Evolutionary conservation across 2,113 vertebrate genomes (phyloP).

Genomic region (Lampris incognitus): DNA sequence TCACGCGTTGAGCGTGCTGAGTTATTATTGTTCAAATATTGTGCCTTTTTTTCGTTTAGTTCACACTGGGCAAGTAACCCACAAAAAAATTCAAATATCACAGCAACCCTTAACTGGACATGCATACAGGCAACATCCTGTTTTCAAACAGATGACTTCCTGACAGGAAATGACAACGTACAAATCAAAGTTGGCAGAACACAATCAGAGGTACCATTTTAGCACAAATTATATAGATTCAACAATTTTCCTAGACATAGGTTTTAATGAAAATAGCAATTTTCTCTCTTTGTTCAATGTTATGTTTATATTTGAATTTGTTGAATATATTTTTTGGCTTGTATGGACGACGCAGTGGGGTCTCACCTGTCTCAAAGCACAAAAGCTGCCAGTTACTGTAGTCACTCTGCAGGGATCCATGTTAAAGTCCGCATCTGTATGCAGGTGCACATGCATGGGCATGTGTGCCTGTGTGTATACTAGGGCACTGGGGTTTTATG

Average conservation of each 20-base stretch:
- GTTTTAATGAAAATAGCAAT: constrained; percentile 21
- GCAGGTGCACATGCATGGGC: not conserved
- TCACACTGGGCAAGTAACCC: no score
- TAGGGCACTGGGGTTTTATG: constrained; percentile 13
- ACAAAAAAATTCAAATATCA: no score
- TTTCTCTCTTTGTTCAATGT: constrained; percentile 14
- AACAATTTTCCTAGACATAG: not conserved
- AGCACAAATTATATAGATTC: constrained; percentile 13
- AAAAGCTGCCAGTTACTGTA: constrained; percentile 41
- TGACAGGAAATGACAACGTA: constrained; percentile 14
- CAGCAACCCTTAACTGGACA: no score
- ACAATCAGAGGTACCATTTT: constrained; percentile 2
- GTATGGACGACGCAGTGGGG: constrained; percentile 26
- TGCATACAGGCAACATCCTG: no score
- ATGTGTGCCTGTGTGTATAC: not conserved
- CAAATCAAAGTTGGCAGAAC: constrained; percentile 12
- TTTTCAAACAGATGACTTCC: constrained; percentile 5
- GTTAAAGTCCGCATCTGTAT: constrained; percentile 6
- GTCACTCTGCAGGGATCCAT: constrained; percentile 10
- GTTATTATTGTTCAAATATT: no score
- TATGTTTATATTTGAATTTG: no score
- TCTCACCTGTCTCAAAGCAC: constrained; percentile 33
- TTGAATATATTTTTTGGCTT: constrained; percentile 7
- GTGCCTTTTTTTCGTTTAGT: no score
- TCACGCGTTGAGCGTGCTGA: no score